Evolutionary conservation across 1,140 invertebrate species (phyloP).

Genomic region (Chlorops oryzae): DNA sequence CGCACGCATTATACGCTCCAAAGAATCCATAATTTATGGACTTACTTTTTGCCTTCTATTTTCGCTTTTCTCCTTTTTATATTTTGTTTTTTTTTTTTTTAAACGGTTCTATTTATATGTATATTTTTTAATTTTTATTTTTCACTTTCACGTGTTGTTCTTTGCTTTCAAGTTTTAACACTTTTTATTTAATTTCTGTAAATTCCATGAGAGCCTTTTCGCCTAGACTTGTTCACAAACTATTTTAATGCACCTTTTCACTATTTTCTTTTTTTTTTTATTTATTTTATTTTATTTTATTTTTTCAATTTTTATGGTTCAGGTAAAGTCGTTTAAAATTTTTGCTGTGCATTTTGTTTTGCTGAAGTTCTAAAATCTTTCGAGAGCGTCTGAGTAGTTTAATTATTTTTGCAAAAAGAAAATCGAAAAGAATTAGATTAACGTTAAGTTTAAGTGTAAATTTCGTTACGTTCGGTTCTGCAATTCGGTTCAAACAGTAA

Average conservation of each 20-base stretch:
- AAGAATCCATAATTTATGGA: slow-evolving; percentile 61
- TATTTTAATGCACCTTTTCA: slow-evolving; percentile 3
- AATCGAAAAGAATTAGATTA: no score
- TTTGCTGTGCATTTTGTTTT: not conserved
- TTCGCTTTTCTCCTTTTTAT: slow-evolving; percentile 4
- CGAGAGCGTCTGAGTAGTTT: no score
- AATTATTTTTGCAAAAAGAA: no score
- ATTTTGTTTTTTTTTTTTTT: not conserved
- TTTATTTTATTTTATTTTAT: not conserved
- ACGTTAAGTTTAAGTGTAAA: no score
- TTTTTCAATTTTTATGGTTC: slow-evolving; percentile 9
- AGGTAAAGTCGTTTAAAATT: slow-evolving; percentile 4
- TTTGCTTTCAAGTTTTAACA: no score
- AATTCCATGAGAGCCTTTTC: no score
- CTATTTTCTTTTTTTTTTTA: slow-evolving; percentile 5
- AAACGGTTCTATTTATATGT: not conserved
- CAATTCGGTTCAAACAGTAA: no score
- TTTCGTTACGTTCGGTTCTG: no score
- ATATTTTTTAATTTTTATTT: not conserved
- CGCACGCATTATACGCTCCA: slow-evolving; percentile 68
- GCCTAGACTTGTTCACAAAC: not conserved
- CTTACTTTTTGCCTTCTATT: not conserved
- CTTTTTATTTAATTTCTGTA: no score
- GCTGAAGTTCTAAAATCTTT: not conserved
- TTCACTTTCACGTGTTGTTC: not conserved